Conservation (phyloP, 2,888 invertebrate genomes). For the Phaedon cochleariae region DNA sequence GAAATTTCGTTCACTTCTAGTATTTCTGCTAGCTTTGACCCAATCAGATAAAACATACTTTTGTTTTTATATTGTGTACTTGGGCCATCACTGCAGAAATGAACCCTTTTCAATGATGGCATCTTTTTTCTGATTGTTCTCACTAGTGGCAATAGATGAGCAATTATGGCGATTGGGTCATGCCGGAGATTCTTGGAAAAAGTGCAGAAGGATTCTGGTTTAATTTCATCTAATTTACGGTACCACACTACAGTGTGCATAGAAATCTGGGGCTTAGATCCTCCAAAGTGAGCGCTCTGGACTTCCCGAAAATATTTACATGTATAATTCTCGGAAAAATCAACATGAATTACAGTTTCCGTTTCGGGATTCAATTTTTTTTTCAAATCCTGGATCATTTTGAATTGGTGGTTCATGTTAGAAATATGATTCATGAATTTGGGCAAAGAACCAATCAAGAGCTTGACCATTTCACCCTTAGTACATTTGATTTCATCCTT, state of each 20-base stretch:
- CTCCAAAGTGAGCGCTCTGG: constrained; percentile 13
- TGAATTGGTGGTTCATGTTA: not conserved
- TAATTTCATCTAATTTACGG: not conserved
- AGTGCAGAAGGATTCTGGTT: constrained; percentile 9
- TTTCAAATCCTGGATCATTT: not conserved
- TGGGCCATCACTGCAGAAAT: constrained; percentile 27
- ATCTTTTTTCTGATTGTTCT: constrained; percentile 8
- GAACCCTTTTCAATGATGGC: constrained; percentile 16
- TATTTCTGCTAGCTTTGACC: constrained; percentile 11
- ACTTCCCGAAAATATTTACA: constrained; percentile 25
- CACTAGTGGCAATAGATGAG: constrained; percentile 20
- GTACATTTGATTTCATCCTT: not conserved
- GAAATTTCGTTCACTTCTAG: constrained; percentile 7
- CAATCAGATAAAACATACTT: constrained; percentile 19
- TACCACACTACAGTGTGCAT: constrained; percentile 18
- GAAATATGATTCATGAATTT: not conserved
- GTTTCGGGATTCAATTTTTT: not conserved
- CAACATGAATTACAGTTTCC: constrained; percentile 1
- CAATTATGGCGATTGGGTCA: constrained; percentile 23
- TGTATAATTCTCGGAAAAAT: constrained; percentile 20
- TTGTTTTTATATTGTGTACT: constrained; percentile 24
- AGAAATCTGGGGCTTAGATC: constrained; percentile 17
- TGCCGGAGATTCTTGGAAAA: constrained; percentile 21
- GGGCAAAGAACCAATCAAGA: not conserved
- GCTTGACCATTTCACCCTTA: not conserved